Evolutionary conservation across 2,888 invertebrate genomes (phyloP).

Genomic region (Lepidocyrtoides sp.): DNA sequence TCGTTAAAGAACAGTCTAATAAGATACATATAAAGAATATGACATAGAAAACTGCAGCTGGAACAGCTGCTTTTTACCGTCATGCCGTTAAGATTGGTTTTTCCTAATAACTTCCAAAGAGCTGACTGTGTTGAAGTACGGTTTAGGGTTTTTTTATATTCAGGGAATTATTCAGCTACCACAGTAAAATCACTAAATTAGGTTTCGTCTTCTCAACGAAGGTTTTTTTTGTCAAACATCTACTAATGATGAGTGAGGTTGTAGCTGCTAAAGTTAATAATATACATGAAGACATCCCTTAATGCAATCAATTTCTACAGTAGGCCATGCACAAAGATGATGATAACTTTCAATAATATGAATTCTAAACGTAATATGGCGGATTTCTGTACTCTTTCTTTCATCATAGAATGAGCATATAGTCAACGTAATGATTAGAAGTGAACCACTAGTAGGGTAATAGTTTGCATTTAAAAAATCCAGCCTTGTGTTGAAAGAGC

Average conservation of each 20-base stretch:
- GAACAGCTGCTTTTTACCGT: slow-evolving; percentile 56
- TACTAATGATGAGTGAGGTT: slow-evolving; percentile 47
- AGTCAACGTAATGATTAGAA: too few relatives aligned
- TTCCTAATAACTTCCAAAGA: not conserved
- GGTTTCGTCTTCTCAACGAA: slow-evolving; percentile 45
- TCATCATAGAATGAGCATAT: not conserved
- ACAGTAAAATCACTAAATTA: slow-evolving; percentile 51
- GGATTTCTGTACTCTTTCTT: not conserved
- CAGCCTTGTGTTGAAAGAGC: not conserved
- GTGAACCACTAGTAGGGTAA: too few relatives aligned
- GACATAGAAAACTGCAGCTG: slow-evolving; percentile 54
- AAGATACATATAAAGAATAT: not conserved
- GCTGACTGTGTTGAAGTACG: not conserved
- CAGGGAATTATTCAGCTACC: not conserved
- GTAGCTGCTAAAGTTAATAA: not conserved
- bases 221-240: slow-evolving; percentile 20
- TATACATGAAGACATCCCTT: not conserved
- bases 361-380: too few relatives aligned
- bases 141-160: not conserved
- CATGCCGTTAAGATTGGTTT: not conserved
- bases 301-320: not conserved
- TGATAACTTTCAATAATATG: slow-evolving; percentile 2
- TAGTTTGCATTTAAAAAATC: not conserved
- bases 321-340: not conserved
- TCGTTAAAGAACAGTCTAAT: too few relatives aligned